Evolutionary conservation across 2,888 invertebrate species (phyloP).

Genomic region (Rugalucina vietnamica): DNA sequence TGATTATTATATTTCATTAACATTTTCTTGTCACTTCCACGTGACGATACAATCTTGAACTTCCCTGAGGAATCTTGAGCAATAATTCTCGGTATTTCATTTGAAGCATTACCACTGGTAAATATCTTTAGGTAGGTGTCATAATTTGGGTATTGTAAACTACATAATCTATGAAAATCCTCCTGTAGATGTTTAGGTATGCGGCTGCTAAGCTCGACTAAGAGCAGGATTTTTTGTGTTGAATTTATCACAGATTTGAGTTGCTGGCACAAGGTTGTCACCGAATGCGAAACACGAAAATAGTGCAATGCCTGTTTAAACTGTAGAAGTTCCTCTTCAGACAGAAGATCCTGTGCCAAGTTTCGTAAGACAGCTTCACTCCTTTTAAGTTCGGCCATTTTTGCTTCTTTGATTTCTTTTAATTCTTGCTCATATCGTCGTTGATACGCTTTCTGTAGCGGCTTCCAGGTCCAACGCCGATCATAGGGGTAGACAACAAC

Average conservation of each 20-base stretch:
- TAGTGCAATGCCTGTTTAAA: conserved; percentile 75
- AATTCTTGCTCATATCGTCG: conserved; percentile 18
- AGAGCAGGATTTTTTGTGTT: conserved; percentile 73
- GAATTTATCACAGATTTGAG: conserved; percentile 71
- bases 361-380: conserved; percentile 70
- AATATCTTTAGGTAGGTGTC: conserved; percentile 72
- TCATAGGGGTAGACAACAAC: conserved; percentile 58
- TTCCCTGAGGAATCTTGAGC: conserved; percentile 75
- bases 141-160: conserved; percentile 73
- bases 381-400: conserved; percentile 58
- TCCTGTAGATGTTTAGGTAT: conserved; percentile 69
- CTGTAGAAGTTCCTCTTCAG: conserved; percentile 64
- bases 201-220: conserved; percentile 72
- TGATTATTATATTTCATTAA: conserved; percentile 61
- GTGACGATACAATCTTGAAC: conserved; percentile 71
- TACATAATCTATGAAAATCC: conserved; percentile 76
- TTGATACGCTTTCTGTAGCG: conserved; percentile 57
- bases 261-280: conserved; percentile 72
- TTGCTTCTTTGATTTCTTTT: conserved; percentile 24
- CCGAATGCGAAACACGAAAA: conserved; percentile 73
- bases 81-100: conserved; percentile 68
- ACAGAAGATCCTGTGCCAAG: conserved; percentile 72
- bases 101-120: conserved; percentile 63
- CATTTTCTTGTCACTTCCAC: conserved; percentile 69
- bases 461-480: conserved; percentile 68